A percentile compares a stretch with the other conserved stretches of the same genome.
Conservation (phyloP, 2,797 vertebrate species). For the Holocentrus rufus region DNA sequence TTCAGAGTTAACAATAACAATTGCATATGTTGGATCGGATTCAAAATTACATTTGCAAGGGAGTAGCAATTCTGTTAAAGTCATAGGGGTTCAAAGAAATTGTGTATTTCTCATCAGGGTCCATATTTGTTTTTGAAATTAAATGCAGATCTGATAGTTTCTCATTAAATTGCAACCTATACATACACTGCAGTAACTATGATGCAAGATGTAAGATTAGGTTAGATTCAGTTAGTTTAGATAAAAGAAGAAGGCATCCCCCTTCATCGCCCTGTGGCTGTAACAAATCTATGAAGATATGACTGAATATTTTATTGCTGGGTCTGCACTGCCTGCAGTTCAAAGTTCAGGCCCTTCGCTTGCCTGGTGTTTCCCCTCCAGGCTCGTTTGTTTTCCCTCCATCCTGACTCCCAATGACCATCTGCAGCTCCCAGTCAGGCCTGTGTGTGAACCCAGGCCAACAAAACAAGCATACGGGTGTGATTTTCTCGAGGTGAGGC, state of each 20-base stretch:
- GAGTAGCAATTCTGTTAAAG: neutral
- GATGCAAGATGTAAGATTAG: no score
- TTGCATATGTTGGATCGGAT: neutral
- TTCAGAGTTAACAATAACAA: slow-evolving; percentile 18
- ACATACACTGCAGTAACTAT: no score
- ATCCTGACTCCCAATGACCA: slow-evolving; percentile 47
- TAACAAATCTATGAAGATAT: slow-evolving; percentile 1
- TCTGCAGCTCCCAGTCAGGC: slow-evolving; percentile 59
- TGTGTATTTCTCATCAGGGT: no score
- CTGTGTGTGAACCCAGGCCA: slow-evolving; percentile 63
- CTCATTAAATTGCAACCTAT: no score
- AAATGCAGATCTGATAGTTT: no score
- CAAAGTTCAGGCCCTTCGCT: slow-evolving; percentile 49
- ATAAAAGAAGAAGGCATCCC: neutral
- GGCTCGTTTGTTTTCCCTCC: slow-evolving; percentile 15
- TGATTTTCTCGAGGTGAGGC: slow-evolving; percentile 69
- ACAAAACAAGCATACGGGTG: slow-evolving; percentile 75
- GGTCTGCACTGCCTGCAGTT: slow-evolving; percentile 22
- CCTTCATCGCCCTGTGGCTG: neutral
- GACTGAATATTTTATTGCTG: slow-evolving; percentile 8
- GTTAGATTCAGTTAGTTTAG: neutral
- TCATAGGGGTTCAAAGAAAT: no score
- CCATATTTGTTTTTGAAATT: no score
- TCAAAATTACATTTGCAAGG: neutral
- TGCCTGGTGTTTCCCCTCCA: slow-evolving; percentile 38